These are phyloP conservation scores for Fulica atra DNA, from an alignment of 2,113 vertebrate genomes.

Conservation along the genomic window DNA sequence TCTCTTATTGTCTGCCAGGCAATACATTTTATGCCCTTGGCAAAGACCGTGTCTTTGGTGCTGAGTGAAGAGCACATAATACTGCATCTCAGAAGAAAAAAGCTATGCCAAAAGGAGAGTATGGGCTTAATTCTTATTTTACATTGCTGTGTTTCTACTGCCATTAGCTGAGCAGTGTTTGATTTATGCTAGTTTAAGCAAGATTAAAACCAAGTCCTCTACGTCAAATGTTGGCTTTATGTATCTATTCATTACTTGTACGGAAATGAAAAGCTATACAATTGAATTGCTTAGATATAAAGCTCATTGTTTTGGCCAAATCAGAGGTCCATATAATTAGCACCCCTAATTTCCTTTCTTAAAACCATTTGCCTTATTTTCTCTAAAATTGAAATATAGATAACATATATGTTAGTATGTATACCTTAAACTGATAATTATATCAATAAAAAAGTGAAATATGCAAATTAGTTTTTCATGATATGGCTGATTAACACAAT, in stretches of 20 bases:
- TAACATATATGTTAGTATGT: background rate
- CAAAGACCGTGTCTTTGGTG: background rate
- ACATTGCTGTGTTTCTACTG: background rate
- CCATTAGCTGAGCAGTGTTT: background rate
- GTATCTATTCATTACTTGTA: background rate
- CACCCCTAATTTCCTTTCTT: background rate
- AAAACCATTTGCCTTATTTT: background rate
- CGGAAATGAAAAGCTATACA: background rate
- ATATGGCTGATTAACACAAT: background rate
- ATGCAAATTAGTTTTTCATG: background rate
- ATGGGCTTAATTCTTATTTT: background rate
- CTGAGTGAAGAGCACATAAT: background rate
- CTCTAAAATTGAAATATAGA: background rate
- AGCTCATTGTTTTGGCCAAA: background rate
- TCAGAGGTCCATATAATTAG: background rate
- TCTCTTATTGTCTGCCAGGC: background rate
- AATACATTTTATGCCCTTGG: background rate
- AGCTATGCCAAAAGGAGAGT: background rate
- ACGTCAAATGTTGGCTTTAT: background rate
- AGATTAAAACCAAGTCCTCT: background rate
- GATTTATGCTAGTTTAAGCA: background rate
- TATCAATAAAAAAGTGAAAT: background rate
- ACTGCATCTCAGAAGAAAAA: background rate
- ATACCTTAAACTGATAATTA: background rate
- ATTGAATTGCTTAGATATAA: background rate